Conservation (phyloP, 1,140 invertebrate genomes). For the Lepeophtheirus salmonis region DNA sequence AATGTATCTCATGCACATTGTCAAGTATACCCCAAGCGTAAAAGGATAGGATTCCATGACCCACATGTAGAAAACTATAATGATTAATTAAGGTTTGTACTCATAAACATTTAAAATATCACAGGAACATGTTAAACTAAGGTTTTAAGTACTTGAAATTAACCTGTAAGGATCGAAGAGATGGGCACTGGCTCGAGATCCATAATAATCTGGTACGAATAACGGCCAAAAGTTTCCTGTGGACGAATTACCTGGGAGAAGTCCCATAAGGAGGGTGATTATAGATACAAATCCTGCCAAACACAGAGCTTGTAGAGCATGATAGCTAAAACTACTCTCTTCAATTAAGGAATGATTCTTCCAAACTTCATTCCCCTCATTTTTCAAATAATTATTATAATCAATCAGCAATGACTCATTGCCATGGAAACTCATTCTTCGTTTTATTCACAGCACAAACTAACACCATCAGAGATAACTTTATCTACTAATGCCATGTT, state of each 20-base stretch:
- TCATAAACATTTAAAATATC: neutral
- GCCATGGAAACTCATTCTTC: too few relatives aligned
- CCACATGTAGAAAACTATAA: neutral
- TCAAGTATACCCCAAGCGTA: neutral
- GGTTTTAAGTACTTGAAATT: too few relatives aligned
- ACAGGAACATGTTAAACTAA: neutral
- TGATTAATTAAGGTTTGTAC: neutral
- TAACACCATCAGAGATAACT: too few relatives aligned
- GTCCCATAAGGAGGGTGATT: neutral
- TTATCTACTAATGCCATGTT: too few relatives aligned
- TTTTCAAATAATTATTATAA: too few relatives aligned
- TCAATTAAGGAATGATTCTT: too few relatives aligned
- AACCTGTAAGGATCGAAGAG: neutral
- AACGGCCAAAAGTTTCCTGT: neutral
- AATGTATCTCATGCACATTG: neutral
- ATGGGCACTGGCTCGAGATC: neutral
- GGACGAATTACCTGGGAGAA: neutral
- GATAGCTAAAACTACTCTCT: neutral
- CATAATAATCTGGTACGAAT: neutral
- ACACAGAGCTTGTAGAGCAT: neutral
- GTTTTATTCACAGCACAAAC: too few relatives aligned
- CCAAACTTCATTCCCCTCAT: too few relatives aligned
- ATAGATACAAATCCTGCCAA: neutral
- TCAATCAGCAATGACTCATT: too few relatives aligned
- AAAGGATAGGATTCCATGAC: neutral